A percentile compares a stretch with the other conserved stretches of the same genome.
Evolutionary conservation across 2,797 vertebrate genomes (phyloP).

Genomic region (Gymnoscopelus braueri): DNA sequence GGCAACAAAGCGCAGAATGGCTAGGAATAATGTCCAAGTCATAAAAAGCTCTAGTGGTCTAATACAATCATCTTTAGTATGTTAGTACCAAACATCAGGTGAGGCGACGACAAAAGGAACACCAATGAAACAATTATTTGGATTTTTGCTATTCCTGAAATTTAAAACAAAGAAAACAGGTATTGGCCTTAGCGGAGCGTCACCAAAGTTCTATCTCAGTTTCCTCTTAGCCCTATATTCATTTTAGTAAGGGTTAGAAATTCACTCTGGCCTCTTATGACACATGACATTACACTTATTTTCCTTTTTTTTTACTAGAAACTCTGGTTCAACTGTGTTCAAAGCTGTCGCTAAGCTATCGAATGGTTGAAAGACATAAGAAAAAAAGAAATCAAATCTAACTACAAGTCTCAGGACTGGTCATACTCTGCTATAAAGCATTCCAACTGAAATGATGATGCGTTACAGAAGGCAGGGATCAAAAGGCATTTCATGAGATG

Average conservation of each 20-base stretch:
- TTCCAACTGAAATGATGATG: constrained; percentile 72
- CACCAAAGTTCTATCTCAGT: constrained; percentile 60
- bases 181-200: constrained; percentile 62
- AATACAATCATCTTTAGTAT: constrained; percentile 81
- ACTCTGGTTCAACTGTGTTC: constrained; percentile 50
- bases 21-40: constrained; percentile 73
- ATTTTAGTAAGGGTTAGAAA: constrained; percentile 41
- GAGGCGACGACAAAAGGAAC: constrained; percentile 63
- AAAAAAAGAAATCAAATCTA: constrained; percentile 5
- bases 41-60: constrained; percentile 80
- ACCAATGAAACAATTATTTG: constrained; percentile 71
- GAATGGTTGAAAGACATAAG: constrained; percentile 38
- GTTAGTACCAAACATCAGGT: constrained; percentile 77
- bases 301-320: constrained; percentile 28
- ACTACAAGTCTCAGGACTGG: constrained; percentile 61
- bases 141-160: constrained; percentile 82
- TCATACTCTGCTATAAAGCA: constrained; percentile 56
- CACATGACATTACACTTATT: constrained; percentile 22
- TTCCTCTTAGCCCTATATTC: constrained; percentile 66
- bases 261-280: constrained; percentile 46
- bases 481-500: constrained; percentile 83
- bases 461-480: constrained; percentile 80
- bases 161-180: constrained; percentile 65
- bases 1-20: constrained; percentile 60
- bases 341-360: constrained; percentile 44